A percentile compares a stretch with the other conserved stretches of the same genome.
Conservation (phyloP, 2,797 vertebrate genomes). For the Anguilla anguilla region DNA sequence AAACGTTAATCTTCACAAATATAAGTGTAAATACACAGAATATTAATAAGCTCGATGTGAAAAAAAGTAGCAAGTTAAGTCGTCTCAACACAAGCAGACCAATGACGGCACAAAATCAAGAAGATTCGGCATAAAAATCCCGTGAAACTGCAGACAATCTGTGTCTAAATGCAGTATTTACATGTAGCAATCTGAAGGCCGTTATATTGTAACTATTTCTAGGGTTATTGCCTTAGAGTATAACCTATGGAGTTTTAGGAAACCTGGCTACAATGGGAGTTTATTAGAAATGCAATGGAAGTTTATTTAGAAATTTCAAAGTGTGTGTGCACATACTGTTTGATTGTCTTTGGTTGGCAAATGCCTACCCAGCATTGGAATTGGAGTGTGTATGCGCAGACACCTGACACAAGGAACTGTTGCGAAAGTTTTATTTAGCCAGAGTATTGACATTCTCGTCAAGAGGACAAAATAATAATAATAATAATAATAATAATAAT, state of each 20-base stretch:
- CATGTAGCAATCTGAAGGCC: slow-evolving; percentile 47
- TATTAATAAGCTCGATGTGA: background rate
- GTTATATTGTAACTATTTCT: slow-evolving; percentile 40
- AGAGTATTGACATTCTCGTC: background rate
- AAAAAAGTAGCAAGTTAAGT: background rate
- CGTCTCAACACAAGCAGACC: too few species aligned
- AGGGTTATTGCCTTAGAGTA: slow-evolving; percentile 41
- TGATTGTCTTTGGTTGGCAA: background rate
- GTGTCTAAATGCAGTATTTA: slow-evolving; percentile 53
- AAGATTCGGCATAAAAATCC: slow-evolving; percentile 35
- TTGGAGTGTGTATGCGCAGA: background rate
- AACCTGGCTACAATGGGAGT: slow-evolving; percentile 54
- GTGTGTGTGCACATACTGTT: background rate
- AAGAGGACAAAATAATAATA: background rate
- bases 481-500: slow-evolving; percentile 5
- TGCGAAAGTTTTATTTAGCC: background rate
- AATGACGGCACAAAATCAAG: background rate
- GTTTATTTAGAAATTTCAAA: slow-evolving; percentile 42
- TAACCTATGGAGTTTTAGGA: slow-evolving; percentile 47
- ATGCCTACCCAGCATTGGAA: background rate
- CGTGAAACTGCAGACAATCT: slow-evolving; percentile 55
- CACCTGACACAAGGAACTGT: background rate
- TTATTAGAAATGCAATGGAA: slow-evolving; percentile 46
- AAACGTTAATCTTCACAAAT: too few species aligned
- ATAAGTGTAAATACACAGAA: background rate